Base-by-base conservation (phyloP, 2,797 vertebrate species). In the Siniperca scherzeri region DNA sequence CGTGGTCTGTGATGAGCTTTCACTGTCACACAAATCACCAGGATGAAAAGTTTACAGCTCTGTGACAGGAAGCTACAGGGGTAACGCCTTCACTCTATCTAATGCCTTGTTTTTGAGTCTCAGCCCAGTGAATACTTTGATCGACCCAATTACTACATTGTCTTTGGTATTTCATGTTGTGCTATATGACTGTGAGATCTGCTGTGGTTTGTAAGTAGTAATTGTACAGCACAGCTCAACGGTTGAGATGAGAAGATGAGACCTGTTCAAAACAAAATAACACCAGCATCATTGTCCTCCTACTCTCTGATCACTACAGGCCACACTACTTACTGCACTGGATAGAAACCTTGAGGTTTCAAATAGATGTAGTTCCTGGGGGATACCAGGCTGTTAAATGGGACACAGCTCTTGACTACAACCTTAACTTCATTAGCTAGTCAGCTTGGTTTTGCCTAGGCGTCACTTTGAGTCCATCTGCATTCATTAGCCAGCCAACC, bases 41-140 rank as follows among this genome's bases (percentile, higher is more conserved):
- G 65, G 38, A 79, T 71, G 78, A 81, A 68, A 53, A 71, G 69
- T 81, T 79, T 36, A 30, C 65, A n/a, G 33, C 33, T 50, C 1
- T 3, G 44, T 56, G 74, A 72, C 74, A 48, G 59, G 16, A 71
- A 40, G 44, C 80, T 74, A 72, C 73, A 61, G 80, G 77, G 48
- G 65, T 3, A 57, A 67, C 66, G 30, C 52, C 36, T 60, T 44
- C 66, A 11, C 44, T 74, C 38, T 0, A 17, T 53, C 76, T 68
- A 36, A 76, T 3, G 42, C n/a, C 46, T 72, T 7, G 64, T 78
- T 70, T 79, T 50, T 53, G 67, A 78, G 27, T 48, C 72, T 77
- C 74, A 70, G 53, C 38, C 44, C 10, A 53, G 19, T 44, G 33
- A 71, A 46, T 0, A 22, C 73, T 67, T 78, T 83, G 69, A 86